A percentile compares a stretch with the other conserved stretches of the same genome.
Evolutionary conservation across 1,140 invertebrate genomes (phyloP).

Genomic region (Drosophila repletoides): DNA sequence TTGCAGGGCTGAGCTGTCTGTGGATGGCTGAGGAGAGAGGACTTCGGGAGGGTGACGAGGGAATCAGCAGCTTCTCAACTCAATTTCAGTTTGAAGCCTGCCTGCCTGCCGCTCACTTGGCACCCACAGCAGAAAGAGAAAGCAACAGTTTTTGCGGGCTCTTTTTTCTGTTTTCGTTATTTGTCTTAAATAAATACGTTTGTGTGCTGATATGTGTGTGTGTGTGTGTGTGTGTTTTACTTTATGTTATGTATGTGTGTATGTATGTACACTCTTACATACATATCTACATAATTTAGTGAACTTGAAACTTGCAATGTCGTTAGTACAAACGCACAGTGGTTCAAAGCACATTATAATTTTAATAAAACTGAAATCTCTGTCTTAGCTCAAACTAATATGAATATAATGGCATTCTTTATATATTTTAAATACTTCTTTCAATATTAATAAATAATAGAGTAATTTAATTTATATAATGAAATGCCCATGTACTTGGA

Average conservation of each 20-base stretch:
- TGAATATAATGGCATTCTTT: no score
- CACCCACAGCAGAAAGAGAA: conserved; percentile 18
- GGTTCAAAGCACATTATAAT: no score
- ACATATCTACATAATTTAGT: conserved; percentile 73
- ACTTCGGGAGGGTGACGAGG: background rate
- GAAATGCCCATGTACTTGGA: no score
- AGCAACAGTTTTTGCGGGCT: conserved; percentile 41
- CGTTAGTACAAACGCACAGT: conserved; percentile 6
- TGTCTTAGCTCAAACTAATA: no score
- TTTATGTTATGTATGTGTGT: conserved; percentile 63
- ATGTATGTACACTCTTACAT: conserved; percentile 38
- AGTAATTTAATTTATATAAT: no score
- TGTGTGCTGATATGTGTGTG: conserved; percentile 16
- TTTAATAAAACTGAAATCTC: no score
- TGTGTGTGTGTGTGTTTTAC: conserved; percentile 42
- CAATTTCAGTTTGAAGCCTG: conserved; percentile 55
- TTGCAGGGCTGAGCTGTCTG: conserved; percentile 51
- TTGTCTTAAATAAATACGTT: conserved; percentile 76
- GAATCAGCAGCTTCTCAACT: conserved; percentile 45
- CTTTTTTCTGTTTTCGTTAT: conserved; percentile 45
- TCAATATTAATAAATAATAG: no score
- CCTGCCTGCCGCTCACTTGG: background rate
- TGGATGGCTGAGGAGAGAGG: background rate
- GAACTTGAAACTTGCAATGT: conserved; percentile 69
- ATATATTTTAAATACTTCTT: no score